Evolutionary conservation across 30 jellyfish, hydroid and myxozoan species (phyloP).

Genomic region (Cassiopea andromeda): DNA sequence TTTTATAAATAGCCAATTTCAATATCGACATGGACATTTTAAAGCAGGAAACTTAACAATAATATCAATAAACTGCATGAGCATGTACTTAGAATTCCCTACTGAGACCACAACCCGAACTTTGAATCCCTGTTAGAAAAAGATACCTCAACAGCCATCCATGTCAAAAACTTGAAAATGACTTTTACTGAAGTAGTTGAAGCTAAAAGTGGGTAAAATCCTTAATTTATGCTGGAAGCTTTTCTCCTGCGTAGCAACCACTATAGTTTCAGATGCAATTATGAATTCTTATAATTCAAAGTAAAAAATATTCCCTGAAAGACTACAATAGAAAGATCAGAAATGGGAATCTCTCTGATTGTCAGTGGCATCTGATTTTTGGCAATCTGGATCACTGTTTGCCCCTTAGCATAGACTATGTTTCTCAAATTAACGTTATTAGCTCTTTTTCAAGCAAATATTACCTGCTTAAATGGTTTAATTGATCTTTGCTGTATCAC

Average conservation of each 20-base stretch:
- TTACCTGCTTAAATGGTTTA: no score
- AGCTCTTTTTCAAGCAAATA: no score
- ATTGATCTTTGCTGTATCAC: no score
- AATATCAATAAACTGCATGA: slow-evolving; percentile 34
- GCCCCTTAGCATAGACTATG: no score
- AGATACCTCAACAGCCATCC: not conserved
- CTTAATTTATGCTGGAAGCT: not conserved
- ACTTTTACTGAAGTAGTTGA: slow-evolving; percentile 8
- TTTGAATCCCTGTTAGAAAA: slow-evolving; percentile 23
- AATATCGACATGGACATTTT: slow-evolving; percentile 10
- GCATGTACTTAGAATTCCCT: slow-evolving; percentile 28
- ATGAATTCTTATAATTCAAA: not conserved
- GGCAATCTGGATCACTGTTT: no score
- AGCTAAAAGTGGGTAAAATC: slow-evolving; percentile 3
- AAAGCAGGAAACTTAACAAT: slow-evolving; percentile 20
- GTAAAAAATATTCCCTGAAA: not conserved
- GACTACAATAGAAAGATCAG: not conserved
- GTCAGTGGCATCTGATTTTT: not conserved
- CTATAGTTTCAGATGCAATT: not conserved
- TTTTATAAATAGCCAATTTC: not conserved
- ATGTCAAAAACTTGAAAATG: slow-evolving; percentile 20
- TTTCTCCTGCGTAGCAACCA: not conserved
- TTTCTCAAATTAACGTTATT: no score
- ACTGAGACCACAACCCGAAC: slow-evolving; percentile 9
- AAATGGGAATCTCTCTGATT: not conserved